Evolutionary conservation across 1,140 invertebrate genomes (phyloP).

Genomic region (Drosophila murphyi): DNA sequence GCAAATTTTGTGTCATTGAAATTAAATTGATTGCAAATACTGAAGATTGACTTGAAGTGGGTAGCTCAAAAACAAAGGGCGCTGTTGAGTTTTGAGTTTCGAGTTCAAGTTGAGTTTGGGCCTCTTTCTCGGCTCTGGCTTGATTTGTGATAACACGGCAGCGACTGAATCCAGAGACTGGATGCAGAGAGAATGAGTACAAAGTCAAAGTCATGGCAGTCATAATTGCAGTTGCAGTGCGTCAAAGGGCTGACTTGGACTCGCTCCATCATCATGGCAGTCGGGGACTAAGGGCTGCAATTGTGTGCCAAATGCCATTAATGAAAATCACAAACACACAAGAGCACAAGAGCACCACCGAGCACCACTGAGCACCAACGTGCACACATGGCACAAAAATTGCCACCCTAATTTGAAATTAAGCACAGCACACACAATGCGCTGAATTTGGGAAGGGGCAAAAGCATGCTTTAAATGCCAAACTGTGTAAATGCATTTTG

Average conservation of each 20-base stretch:
- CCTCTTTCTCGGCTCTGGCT: conserved; percentile 7
- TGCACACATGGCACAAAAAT: conserved; percentile 61
- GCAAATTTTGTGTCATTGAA: conserved; percentile 78
- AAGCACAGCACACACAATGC: conserved; percentile 39
- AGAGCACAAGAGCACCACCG: neutral
- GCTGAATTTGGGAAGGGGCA: neutral
- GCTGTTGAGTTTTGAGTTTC: neutral
- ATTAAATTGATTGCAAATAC: conserved; percentile 83
- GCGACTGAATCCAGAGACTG: neutral
- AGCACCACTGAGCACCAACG: neutral
- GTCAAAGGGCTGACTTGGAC: conserved; percentile 51
- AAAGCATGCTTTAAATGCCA: conserved; percentile 21
- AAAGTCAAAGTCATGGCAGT: conserved; percentile 59
- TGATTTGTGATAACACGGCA: conserved; percentile 45
- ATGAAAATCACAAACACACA: conserved; percentile 79
- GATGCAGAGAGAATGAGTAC: neutral
- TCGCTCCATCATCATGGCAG: neutral
- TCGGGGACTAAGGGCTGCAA: conserved; percentile 37
- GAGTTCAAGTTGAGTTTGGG: neutral
- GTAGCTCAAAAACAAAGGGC: conserved; percentile 42
- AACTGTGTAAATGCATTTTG: conserved; percentile 46
- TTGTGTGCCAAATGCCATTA: conserved; percentile 75
- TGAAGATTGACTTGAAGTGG: conserved; percentile 79
- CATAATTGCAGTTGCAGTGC: conserved; percentile 68
- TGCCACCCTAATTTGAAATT: conserved; percentile 78